phyloP scores from a whole-genome alignment of 2,888 invertebrate species.

The Prosopocoilus inquinatus region DNA sequence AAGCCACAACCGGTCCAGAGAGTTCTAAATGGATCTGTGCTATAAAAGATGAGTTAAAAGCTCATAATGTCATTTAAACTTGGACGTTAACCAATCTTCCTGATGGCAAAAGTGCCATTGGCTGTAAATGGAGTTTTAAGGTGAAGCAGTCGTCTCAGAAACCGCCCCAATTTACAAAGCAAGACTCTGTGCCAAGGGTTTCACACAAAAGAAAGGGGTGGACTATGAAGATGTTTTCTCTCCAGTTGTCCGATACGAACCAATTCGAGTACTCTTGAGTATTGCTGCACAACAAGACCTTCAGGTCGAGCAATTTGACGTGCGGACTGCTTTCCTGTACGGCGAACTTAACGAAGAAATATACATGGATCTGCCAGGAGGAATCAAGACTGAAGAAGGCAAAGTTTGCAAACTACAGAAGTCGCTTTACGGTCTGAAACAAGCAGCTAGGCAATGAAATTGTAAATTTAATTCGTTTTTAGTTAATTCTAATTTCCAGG shows the following conservation, averaged over 20 bases:
- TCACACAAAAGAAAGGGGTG: conserved; percentile 19
- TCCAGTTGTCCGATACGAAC: conserved; percentile 23
- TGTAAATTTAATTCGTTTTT: too few relatives aligned
- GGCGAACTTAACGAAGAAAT: conserved; percentile 26
- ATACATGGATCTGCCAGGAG: conserved; percentile 24
- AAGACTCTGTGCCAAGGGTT: conserved; percentile 20
- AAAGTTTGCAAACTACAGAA: conserved; percentile 17
- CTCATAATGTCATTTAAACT: too few relatives aligned
- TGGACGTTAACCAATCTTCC: too few relatives aligned
- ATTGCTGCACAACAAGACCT: too few relatives aligned
- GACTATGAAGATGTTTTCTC: conserved; percentile 28
- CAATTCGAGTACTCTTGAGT: conserved; percentile 22
- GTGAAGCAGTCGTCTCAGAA: conserved; percentile 2
- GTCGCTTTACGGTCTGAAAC: conserved; percentile 25
- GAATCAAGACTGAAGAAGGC: conserved; percentile 9
- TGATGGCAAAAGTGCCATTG: too few relatives aligned
- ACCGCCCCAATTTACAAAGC: conserved; percentile 9
- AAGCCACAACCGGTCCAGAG: too few relatives aligned
- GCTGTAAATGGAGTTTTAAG: conserved; percentile 17
- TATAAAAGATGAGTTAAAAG: too few relatives aligned
- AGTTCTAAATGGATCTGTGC: too few relatives aligned
- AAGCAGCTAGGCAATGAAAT: too few relatives aligned
- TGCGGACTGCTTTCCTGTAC: conserved; percentile 30
- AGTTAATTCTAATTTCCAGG: too few relatives aligned
- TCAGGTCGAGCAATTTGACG: conserved; percentile 27